Conservation (phyloP, 2,888 invertebrate species). For the Orthonevra nobilis region DNA sequence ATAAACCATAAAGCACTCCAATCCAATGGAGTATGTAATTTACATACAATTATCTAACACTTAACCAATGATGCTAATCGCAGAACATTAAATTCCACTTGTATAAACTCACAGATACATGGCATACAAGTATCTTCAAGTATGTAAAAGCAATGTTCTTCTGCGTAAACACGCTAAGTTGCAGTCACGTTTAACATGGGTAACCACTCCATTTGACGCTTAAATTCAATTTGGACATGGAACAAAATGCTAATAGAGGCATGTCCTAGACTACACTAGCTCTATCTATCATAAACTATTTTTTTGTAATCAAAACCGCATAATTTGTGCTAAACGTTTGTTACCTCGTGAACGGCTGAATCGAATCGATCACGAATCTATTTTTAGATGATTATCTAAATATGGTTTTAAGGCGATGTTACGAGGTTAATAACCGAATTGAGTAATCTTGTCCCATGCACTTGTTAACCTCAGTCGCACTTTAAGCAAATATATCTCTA, state of each 20-base stretch:
- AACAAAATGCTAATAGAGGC: not conserved
- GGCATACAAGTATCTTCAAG: not conserved
- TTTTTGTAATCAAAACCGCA: too few relatives aligned
- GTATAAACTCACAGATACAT: slow-evolving; percentile 14
- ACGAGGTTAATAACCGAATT: slow-evolving; percentile 4
- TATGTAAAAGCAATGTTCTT: too few relatives aligned
- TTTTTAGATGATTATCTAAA: slow-evolving; percentile 17
- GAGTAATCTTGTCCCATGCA: too few relatives aligned
- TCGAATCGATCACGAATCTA: slow-evolving; percentile 2
- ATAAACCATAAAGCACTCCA: slow-evolving; percentile 5
- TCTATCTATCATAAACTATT: too few relatives aligned
- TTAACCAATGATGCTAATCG: slow-evolving; percentile 24
- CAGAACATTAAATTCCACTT: slow-evolving; percentile 1
- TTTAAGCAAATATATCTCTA: too few relatives aligned
- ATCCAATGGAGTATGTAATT: slow-evolving; percentile 29
- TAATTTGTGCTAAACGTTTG: slow-evolving; percentile 20
- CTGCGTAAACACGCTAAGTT: not conserved
- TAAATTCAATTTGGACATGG: not conserved
- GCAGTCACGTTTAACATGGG: not conserved
- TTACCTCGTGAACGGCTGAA: slow-evolving; percentile 4
- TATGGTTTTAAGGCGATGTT: not conserved
- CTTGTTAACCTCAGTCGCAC: too few relatives aligned
- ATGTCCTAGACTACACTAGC: too few relatives aligned
- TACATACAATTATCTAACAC: slow-evolving; percentile 18
- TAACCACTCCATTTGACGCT: slow-evolving; percentile 14